Conservation (phyloP, 2,113 vertebrate species). For the Procavia capensis region DNA sequence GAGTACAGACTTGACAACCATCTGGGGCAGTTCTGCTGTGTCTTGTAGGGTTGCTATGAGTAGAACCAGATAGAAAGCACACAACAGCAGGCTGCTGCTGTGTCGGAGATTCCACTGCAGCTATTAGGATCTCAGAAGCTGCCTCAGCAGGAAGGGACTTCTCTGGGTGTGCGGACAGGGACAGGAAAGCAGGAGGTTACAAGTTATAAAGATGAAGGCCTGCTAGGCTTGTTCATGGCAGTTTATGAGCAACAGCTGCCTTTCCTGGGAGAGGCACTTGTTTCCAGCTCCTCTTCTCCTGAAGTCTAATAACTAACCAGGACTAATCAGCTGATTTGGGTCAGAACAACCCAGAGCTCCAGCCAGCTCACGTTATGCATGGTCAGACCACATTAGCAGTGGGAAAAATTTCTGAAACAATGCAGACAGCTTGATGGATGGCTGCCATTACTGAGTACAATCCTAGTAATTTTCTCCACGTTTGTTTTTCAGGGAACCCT, state of each 20-base stretch:
- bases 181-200: background rate
- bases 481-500: background rate
- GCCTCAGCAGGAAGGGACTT: background rate
- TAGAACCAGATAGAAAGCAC: no score
- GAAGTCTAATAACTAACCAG: background rate
- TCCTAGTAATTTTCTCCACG: background rate
- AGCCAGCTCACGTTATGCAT: background rate
- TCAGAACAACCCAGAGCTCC: slow-evolving; percentile 6
- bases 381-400: background rate
- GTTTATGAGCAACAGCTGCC: slow-evolving; percentile 22
- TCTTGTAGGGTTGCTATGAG: background rate
- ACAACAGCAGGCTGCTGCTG: background rate
- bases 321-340: slow-evolving; percentile 45
- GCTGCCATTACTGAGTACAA: background rate
- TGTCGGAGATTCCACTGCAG: background rate
- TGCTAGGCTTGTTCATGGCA: background rate
- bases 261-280: background rate
- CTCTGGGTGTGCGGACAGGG: background rate
- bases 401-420: slow-evolving; percentile 8
- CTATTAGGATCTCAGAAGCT: background rate
- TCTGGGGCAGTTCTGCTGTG: background rate
- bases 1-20: background rate
- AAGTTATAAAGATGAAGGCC: background rate
- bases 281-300: slow-evolving; percentile 25
- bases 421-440: background rate